Percentiles rank a stretch among this genome's conserved stretches.
phyloP scores from a whole-genome alignment of 2,888 invertebrate species.

The Abrostola tripartita region DNA sequence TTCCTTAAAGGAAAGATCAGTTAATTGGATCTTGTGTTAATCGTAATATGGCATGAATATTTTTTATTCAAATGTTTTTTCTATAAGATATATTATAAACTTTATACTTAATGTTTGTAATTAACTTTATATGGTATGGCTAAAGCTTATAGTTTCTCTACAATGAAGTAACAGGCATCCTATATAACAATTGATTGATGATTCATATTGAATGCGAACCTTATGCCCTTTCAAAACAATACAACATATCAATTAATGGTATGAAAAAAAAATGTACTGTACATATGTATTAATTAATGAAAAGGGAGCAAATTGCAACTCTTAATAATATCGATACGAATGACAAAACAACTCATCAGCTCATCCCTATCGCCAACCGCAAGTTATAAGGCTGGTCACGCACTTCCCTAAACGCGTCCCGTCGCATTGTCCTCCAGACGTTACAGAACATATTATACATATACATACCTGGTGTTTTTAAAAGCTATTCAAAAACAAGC shows the following conservation, averaged over 20 bases:
- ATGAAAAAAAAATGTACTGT: too few relatives aligned
- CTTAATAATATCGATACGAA: constrained; percentile 39
- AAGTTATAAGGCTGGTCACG: constrained; percentile 81
- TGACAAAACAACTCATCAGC: background rate
- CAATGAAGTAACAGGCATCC: too few relatives aligned
- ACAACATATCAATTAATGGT: too few relatives aligned
- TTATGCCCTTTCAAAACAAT: too few relatives aligned
- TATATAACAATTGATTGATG: too few relatives aligned
- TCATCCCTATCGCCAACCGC: constrained; percentile 49
- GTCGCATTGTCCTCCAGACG: constrained; percentile 74
- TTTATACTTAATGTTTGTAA: too few relatives aligned
- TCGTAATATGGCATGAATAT: background rate
- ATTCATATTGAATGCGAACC: too few relatives aligned
- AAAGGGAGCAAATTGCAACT: too few relatives aligned
- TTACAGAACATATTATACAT: constrained; percentile 50
- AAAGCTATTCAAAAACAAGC: constrained; percentile 56
- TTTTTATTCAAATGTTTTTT: background rate
- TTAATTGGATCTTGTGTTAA: constrained; percentile 9
- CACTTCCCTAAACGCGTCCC: constrained; percentile 84
- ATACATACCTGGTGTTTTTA: constrained; percentile 56
- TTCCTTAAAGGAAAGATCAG: constrained; percentile 4
- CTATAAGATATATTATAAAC: background rate
- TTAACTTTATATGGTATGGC: too few relatives aligned
- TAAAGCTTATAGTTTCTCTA: too few relatives aligned
- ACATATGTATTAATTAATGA: too few relatives aligned